phyloP scores from a whole-genome alignment of 2,797 vertebrate genomes.

The Spea hammondii region DNA sequence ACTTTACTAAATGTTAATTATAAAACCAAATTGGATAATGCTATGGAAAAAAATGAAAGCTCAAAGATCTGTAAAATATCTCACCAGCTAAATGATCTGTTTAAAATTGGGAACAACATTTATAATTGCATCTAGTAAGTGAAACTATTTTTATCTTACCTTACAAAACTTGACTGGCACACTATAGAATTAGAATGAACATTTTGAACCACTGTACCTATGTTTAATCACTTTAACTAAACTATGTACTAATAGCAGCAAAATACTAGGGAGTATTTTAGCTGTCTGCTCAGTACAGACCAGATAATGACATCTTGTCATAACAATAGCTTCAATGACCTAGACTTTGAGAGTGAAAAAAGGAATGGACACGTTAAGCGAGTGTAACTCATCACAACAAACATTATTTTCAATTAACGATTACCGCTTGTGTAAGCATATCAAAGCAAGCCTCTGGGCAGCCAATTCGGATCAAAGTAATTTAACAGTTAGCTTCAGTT shows the following conservation, averaged over 20 bases:
- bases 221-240: neutral
- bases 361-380: too few species aligned
- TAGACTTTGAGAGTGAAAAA: too few species aligned
- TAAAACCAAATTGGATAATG: conserved; percentile 12
- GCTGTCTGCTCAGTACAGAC: too few species aligned
- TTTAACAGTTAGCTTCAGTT: too few species aligned
- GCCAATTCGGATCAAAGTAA: too few species aligned
- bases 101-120: neutral
- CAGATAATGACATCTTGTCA: too few species aligned
- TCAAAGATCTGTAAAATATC: conserved; percentile 7
- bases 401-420: too few species aligned
- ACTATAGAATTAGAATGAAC: neutral
- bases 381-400: too few species aligned
- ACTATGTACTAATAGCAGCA: neutral
- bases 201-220: neutral
- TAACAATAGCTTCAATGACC: too few species aligned
- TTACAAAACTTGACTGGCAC: conserved; percentile 1
- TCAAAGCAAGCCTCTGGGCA: too few species aligned
- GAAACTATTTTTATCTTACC: conserved; percentile 14
- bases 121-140: conserved; percentile 10
- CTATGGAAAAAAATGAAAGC: neutral
- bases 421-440: too few species aligned
- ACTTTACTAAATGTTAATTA: neutral
- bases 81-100: conserved; percentile 5
- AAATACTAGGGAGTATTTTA: neutral